Evolutionary conservation across 2,888 invertebrate species (phyloP), one percentile per base, ranked within the genome.

Genomic region (Oligia fasciuncula): DNA sequence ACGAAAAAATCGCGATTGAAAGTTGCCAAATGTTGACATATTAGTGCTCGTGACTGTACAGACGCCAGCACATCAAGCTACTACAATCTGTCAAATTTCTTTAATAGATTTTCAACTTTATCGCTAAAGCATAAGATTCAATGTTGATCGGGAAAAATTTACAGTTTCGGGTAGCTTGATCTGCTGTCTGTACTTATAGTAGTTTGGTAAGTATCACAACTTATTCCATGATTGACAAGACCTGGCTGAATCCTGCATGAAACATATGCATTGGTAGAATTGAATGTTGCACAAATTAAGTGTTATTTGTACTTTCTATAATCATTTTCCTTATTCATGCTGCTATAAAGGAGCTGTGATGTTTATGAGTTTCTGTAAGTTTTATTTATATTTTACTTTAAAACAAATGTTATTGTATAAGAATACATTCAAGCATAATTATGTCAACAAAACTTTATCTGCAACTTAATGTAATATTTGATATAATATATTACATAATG

Each of bases 351-450:
- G 95, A 93, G 89, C 92, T 79, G 89, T 95, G 91, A 96, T 96
- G 96, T 96, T 96, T 87, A 91, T 94, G 84, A 96, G 96, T 93
- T 93, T 94, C 87, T 94, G 96, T 96, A 94, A 96, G 96, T 84
- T 74, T 4, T 54, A 70, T 79, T 82, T 62, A 49, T 81, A 54
- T 66, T 74, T 67, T 40, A 77, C 57, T 73, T 51, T 13, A 43
- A 68, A 68, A 68, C 29, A n/a, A 65, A 13, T 23, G 11, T 74
- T 14, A 43, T 19, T 49, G 0, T 9, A n/a, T 54, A 2, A 19
- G 11, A 46, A 46, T 46, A 23, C 13, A 63, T 19, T 4, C 13
- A 51, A 13, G 0, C 19, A 29, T 2, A 51, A n/a, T n/a, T n/a
- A n/a, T 35, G 13, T 51, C n/a, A 67, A 29, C 19, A 49, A 67